These are phyloP conservation scores for Tupaia chinensis DNA, from an alignment of 2,113 vertebrate genomes.

Conservation along the genomic window DNA sequence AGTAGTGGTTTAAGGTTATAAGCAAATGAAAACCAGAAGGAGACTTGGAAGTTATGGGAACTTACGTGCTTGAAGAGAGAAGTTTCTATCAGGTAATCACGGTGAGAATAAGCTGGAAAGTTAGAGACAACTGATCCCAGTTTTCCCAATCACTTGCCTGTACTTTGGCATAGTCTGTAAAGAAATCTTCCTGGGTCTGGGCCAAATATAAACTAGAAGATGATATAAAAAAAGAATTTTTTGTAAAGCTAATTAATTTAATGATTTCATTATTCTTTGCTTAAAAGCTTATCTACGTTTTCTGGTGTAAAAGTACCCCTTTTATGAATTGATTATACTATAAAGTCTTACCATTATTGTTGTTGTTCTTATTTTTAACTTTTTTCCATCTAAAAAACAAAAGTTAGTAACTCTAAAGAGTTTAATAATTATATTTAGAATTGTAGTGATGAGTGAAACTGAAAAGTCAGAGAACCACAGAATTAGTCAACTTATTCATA, in stretches of 20 bases:
- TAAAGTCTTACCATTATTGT: neutral
- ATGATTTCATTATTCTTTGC: neutral
- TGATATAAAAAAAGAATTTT: neutral
- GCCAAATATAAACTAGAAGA: neutral
- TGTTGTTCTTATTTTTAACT: neutral
- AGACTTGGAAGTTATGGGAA: neutral
- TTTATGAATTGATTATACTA: conserved; percentile 2
- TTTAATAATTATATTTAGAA: conserved; percentile 42
- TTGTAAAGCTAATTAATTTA: neutral
- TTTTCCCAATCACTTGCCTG: neutral
- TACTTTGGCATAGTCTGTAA: neutral
- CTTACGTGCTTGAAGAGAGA: neutral
- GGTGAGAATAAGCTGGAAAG: neutral
- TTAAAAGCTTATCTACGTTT: neutral
- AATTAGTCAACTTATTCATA: neutral
- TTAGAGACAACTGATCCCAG: neutral
- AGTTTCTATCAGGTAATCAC: conserved; percentile 17
- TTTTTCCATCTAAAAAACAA: neutral
- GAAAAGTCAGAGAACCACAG: neutral
- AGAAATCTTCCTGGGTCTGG: neutral
- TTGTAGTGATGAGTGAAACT: neutral
- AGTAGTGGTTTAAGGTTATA: conserved; percentile 72
- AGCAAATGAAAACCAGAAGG: conserved; percentile 80
- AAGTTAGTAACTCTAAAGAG: neutral
- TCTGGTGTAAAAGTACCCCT: neutral